Evolutionary conservation across 2,797 vertebrate species (phyloP), one percentile per base, ranked within the genome.

Genomic region (Spea hammondii): DNA sequence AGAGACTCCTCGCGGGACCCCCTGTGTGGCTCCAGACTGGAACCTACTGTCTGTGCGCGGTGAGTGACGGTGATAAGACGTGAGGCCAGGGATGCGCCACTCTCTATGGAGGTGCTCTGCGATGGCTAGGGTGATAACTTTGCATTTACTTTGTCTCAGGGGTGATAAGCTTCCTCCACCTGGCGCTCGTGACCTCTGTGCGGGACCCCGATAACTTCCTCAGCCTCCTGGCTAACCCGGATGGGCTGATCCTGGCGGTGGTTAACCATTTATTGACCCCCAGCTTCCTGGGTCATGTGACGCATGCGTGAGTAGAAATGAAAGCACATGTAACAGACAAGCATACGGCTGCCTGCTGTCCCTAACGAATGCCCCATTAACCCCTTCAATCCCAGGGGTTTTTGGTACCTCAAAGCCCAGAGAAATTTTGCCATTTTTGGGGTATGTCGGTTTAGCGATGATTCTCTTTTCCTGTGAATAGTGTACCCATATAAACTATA

Each of bases 171-270:
- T 92, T 98, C 67, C 90, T 99, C 78, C 95, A 89, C 65, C 69
- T 93, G 54, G 85, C 88, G 0, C 87, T 96, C 78, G 82, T 89
- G 0, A 8, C 91, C 86, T 95, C 97, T 86, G 91, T 85, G 80
- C 88, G 83, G 0, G 93, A 97, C 74, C 91, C 93, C 5, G 60
- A 89, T 79, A 87, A 81, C 0, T 96, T 94, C 84, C 82, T 96
- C 77, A 86, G 84, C 80, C 89, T 96, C 82, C 90, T 98, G 62
- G 88, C 86, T 55, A 88, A 91, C 68, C 81, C 5, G 6, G 83
- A 87, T 8, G 90, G 93, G 13, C 44, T 86, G 50, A 80, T 92
- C 57, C 78, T 91, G 86, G 65, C 88, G 54, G 88, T 84, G 3
- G 74, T 93, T 83, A 89, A 85, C 82, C 86, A 84, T 51, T 83